These are phyloP conservation scores for Drosophila nigrodunni DNA, from an alignment of 1,140 invertebrate species.

Conservation along the genomic window DNA sequence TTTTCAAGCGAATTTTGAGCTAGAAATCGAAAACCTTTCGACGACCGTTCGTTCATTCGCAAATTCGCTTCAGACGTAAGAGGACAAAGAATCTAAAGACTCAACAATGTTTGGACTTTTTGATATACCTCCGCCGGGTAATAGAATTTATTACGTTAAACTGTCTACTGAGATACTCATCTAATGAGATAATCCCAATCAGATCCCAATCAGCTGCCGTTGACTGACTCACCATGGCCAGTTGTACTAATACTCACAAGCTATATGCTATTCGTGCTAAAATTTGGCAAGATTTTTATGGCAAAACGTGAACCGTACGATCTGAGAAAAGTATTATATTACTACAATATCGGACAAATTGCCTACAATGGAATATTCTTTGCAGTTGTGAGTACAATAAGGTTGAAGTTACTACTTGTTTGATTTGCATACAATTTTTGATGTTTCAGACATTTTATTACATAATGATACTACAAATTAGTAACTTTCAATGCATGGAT, in stretches of 20 bases:
- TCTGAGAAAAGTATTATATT: constrained; percentile 35
- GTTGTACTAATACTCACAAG: constrained; percentile 31
- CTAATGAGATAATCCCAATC: not conserved
- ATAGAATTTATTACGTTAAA: not conserved
- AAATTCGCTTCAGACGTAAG: constrained; percentile 2
- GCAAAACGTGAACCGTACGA: constrained; percentile 53
- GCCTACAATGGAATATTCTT: constrained; percentile 59
- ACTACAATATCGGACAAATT: constrained; percentile 63
- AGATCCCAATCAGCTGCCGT: constrained; percentile 57
- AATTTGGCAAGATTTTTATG: constrained; percentile 60
- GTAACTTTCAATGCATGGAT: constrained; percentile 58
- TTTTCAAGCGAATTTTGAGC: not conserved
- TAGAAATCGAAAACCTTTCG: not conserved
- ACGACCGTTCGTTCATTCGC: constrained; percentile 4
- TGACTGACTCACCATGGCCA: constrained; percentile 63
- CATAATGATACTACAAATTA: constrained; percentile 45
- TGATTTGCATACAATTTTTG: not conserved
- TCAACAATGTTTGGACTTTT: constrained; percentile 46
- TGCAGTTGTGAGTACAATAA: constrained; percentile 39
- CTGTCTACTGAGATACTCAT: not conserved
- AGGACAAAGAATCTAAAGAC: not conserved
- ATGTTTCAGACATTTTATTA: constrained; percentile 57
- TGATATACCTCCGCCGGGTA: constrained; percentile 54
- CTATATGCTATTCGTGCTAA: constrained; percentile 61
- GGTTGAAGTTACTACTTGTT: not conserved